Base-by-base conservation (phyloP, 2,797 vertebrate genomes). In the Cyclura pinguis region DNA sequence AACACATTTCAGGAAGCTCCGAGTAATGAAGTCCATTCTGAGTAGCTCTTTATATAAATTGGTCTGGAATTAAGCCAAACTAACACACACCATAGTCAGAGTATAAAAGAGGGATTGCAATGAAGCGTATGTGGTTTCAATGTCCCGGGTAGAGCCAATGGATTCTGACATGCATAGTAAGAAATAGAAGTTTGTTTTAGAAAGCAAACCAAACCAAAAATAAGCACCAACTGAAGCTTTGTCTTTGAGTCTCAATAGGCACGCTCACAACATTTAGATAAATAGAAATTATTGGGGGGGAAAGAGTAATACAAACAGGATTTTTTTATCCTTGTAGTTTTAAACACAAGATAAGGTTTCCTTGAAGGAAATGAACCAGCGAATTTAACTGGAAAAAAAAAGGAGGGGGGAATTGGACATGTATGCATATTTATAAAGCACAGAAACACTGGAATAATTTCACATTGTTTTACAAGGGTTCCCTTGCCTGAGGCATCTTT, bases 191-290 rank as follows among this genome's bases (percentile, higher is more conserved):
- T 62, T 84, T 81, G 55, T 50, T 57, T 76, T 77, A 82, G 69
- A 67, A 82, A 89, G 38, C 57, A 84, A 80, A 81, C 62, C 52
- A 52, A 74, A 85, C 29, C n/a, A 78, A 86, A 86, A 85, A 55
- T 52, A 38, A 76, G 80, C 50, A 62, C 4, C 47, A 29, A 2
- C 64, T 74, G 38, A 67, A 59, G 57, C 47, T 86, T 76, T 52
- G 18, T 18, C 35, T 42, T 64, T 86, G 80, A 55, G 57, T 57
- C 57, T 67, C 47, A n/a, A 77, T 77, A 86, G 69, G 59, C 50
- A 62, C 24, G 77, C 57, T 59, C 82, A 57, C 83, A 77, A 86
- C 27, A 82, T 89, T 89, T 89, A 42, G 77, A 55, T 88, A 88
- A 81, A 88, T 22, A 82, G 35, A 77, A 47, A n/a, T 81, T 67